phyloP scores from a whole-genome alignment of 2,113 vertebrate species.

The Speoplatyrhinus poulsoni region DNA sequence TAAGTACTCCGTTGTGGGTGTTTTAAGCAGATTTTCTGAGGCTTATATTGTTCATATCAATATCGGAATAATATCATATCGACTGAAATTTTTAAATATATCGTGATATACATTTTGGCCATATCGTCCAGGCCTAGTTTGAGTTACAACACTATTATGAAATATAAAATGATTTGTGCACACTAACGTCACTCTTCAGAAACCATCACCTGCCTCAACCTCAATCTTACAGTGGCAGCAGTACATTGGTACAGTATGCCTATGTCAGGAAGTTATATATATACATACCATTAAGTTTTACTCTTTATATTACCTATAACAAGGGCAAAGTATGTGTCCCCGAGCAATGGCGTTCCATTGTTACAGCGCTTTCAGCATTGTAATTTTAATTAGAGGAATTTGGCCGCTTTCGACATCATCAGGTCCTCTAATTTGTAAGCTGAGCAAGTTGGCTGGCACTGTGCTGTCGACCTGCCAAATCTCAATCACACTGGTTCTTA shows the following conservation, averaged over 20 bases:
- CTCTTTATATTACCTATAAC: slow-evolving; percentile 45
- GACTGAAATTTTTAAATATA: too few relatives aligned
- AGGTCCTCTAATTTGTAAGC: slow-evolving; percentile 64
- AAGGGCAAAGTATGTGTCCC: slow-evolving; percentile 47
- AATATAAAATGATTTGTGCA: slow-evolving; percentile 1
- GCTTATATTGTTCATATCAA: too few relatives aligned
- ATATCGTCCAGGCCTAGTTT: not conserved
- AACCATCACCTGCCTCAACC: slow-evolving; percentile 24
- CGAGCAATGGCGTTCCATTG: slow-evolving; percentile 35
- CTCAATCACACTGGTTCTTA: slow-evolving; percentile 45
- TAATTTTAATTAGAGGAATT: slow-evolving; percentile 68
- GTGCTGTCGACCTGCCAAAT: slow-evolving; percentile 51
- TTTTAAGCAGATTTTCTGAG: too few relatives aligned
- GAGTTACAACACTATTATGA: not conserved
- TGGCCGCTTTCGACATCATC: slow-evolving; percentile 51
- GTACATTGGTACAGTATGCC: not conserved
- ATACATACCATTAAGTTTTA: slow-evolving; percentile 50
- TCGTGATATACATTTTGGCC: too few relatives aligned
- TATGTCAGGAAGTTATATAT: slow-evolving; percentile 30
- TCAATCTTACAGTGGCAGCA: slow-evolving; percentile 18
- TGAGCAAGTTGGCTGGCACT: slow-evolving; percentile 50
- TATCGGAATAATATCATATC: too few relatives aligned
- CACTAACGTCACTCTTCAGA: too few relatives aligned
- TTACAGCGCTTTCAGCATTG: slow-evolving; percentile 47
- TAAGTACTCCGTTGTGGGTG: too few relatives aligned